Conservation (phyloP, 2,113 vertebrate genomes). For the Myodes glareolus region DNA sequence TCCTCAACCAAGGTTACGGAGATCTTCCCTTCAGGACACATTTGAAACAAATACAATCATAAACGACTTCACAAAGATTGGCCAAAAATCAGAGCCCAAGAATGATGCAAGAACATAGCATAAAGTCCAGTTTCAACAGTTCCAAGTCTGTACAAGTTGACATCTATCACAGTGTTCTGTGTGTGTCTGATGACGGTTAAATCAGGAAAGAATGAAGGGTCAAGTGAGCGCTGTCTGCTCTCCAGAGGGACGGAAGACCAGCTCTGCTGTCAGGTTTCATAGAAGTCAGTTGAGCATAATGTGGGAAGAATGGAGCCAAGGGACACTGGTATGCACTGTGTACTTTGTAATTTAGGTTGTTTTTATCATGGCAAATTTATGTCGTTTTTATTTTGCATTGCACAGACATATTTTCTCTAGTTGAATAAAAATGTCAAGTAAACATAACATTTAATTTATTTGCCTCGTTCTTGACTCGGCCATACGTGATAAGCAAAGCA, state of each 20-base stretch:
- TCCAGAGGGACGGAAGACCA: neutral
- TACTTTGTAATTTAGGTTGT: neutral
- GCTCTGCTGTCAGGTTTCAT: neutral
- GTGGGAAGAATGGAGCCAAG: neutral
- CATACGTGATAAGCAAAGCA: neutral
- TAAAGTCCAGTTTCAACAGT: neutral
- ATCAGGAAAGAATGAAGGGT: neutral
- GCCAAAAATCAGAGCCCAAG: neutral
- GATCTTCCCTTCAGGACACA: neutral
- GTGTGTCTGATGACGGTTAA: neutral
- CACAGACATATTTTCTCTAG: neutral
- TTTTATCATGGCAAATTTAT: neutral
- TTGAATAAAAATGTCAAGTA: neutral
- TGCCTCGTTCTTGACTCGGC: neutral
- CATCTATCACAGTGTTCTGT: neutral
- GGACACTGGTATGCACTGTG: rapidly evolving
- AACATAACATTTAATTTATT: neutral
- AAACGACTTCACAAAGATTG: neutral
- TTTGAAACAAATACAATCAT: neutral
- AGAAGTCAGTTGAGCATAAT: neutral
- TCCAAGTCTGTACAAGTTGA: neutral
- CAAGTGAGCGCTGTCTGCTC: neutral
- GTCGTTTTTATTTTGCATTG: neutral
- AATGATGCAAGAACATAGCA: neutral
- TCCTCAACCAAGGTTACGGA: neutral